phyloP scores from a whole-genome alignment of 2,888 invertebrate genomes.

The Mimachlamys varia region DNA sequence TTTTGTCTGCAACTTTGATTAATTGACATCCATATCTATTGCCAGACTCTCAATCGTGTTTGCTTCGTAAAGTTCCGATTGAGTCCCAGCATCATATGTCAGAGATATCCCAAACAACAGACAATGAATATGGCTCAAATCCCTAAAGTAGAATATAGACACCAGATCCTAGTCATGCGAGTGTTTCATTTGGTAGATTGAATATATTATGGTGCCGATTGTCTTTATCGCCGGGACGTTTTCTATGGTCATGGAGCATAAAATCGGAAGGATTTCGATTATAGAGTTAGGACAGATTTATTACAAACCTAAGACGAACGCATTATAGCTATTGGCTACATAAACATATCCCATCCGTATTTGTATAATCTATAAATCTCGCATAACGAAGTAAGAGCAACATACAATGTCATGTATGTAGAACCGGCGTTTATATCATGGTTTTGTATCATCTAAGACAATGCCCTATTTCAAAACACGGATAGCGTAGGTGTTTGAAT shows the following conservation, averaged over 20 bases:
- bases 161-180: not conserved
- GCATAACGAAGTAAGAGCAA: not conserved
- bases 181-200: not conserved
- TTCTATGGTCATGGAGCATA: not conserved
- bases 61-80: not conserved
- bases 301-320: not conserved
- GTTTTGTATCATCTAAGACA: not conserved
- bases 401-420: not conserved
- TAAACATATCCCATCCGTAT: not conserved
- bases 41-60: not conserved
- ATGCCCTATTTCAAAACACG: not conserved
- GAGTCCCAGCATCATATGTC: not conserved
- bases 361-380: not conserved
- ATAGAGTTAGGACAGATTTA: not conserved
- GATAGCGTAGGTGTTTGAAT: too few species aligned
- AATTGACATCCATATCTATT: conserved; percentile 1
- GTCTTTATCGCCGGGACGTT: not conserved
- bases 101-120: not conserved
- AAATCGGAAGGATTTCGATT: not conserved
- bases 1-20: not conserved
- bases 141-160: not conserved
- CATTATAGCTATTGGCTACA: not conserved
- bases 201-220: not conserved
- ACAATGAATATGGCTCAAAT: not conserved
- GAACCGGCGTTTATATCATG: not conserved